Conservation (phyloP, 2,797 vertebrate species). For the Eospalax fontanierii region DNA sequence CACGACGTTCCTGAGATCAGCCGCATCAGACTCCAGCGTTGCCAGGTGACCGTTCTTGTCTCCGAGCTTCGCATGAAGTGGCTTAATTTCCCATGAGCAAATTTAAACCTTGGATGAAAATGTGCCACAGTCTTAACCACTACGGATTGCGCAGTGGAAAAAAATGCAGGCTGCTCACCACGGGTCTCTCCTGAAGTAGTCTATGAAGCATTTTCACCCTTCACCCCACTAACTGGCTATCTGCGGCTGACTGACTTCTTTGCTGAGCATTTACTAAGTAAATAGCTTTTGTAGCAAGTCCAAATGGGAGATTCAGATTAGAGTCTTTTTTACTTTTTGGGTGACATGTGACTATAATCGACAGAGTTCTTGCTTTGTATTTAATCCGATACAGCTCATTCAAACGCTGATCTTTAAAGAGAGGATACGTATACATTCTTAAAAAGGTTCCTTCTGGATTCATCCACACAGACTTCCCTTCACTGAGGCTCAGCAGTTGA, state of each 20-base stretch:
- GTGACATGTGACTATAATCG: not conserved
- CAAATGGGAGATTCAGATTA: accelerated
- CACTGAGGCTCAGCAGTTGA: too few relatives aligned
- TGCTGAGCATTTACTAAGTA: not conserved
- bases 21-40: accelerated
- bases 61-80: constrained; percentile 47
- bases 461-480: not conserved
- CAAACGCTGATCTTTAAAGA: not conserved
- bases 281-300: constrained; percentile 44
- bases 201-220: not conserved
- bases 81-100: not conserved
- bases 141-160: not conserved
- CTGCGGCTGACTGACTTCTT: not conserved
- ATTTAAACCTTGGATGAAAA: constrained; percentile 29
- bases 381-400: not conserved
- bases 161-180: not conserved
- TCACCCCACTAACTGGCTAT: not conserved
- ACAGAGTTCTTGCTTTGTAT: not conserved
- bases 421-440: not conserved
- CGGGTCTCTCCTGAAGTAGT: not conserved
- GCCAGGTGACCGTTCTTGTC: not conserved
- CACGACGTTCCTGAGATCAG: not conserved
- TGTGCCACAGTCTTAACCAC: not conserved
- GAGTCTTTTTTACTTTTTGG: too few relatives aligned
- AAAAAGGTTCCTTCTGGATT: not conserved